Evolutionary conservation across 2,888 invertebrate genomes (phyloP).

Genomic region (Labia minor): DNA sequence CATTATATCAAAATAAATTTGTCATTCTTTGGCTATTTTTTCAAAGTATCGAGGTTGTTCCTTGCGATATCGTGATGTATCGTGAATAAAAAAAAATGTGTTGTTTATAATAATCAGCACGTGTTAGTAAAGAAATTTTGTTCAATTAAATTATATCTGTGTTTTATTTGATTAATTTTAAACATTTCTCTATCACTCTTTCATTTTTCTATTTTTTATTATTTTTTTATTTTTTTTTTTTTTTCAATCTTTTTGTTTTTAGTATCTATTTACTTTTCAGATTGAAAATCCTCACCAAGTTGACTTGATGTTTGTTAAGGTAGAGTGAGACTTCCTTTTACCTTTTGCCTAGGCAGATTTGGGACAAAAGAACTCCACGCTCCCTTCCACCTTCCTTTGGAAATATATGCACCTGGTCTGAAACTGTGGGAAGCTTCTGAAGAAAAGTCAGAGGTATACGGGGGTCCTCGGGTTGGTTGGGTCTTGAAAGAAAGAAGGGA

Average conservation of each 20-base stretch:
- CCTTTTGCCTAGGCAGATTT: background rate
- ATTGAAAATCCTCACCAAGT: background rate
- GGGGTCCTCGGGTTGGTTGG: background rate
- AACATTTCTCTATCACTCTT: no score
- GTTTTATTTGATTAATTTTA: no score
- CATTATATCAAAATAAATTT: conserved; percentile 26
- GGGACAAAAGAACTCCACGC: background rate
- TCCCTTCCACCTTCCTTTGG: background rate
- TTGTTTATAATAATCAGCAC: conserved; percentile 14
- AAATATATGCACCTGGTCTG: conserved; percentile 13
- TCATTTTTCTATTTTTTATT: no score
- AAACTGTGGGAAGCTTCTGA: background rate
- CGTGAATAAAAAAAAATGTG: conserved; percentile 17
- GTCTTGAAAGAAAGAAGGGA: background rate
- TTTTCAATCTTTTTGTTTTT: no score
- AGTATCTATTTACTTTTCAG: no score
- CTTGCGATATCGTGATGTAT: conserved; percentile 18
- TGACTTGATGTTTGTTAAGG: background rate
- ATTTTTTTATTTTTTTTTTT: no score
- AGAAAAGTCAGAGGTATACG: background rate
- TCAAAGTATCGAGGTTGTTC: conserved; percentile 26
- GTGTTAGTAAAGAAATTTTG: conserved; percentile 24
- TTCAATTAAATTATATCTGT: conserved; percentile 21
- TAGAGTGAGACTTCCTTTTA: conserved; percentile 7
- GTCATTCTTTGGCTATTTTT: conserved; percentile 27